phyloP scores from a whole-genome alignment of 2,888 invertebrate species.

The Argyra leucocephala region DNA sequence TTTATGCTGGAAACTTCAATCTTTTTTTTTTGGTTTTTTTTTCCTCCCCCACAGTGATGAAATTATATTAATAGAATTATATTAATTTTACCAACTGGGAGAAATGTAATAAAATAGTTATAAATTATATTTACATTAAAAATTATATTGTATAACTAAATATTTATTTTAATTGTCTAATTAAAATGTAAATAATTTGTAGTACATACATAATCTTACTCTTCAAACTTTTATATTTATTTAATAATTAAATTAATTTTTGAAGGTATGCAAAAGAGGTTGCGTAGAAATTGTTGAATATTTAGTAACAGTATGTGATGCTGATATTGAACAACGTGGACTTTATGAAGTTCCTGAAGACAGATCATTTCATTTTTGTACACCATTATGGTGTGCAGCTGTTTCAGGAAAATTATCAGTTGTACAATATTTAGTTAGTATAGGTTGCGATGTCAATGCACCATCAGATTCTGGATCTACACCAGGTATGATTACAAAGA shows the following conservation, averaged over 20 bases:
- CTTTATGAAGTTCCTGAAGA: conserved; percentile 78
- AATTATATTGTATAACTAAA: no score
- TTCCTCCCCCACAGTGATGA: no score
- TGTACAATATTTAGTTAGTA: conserved; percentile 64
- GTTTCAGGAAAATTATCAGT: conserved; percentile 72
- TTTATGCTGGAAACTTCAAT: no score
- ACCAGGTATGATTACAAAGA: conserved; percentile 42
- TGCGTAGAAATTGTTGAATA: conserved; percentile 78
- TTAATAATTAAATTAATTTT: conserved; percentile 1
- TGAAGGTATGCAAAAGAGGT: conserved; percentile 63
- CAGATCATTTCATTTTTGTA: conserved; percentile 62
- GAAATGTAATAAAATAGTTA: no score
- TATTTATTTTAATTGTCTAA: no score
- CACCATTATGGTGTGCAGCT: conserved; percentile 86
- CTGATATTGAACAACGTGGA: conserved; percentile 78
- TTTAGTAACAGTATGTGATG: conserved; percentile 69
- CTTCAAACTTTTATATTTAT: no score
- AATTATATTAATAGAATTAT: no score
- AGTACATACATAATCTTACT: no score
- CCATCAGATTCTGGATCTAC: conserved; percentile 81
- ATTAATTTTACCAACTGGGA: no score
- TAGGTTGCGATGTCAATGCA: conserved; percentile 75
- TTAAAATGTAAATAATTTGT: no score
- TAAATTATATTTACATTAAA: no score
- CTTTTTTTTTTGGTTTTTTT: no score